These are phyloP conservation scores for Cryptus viduatorius DNA, from an alignment of 2,888 invertebrate genomes.

Conservation along the genomic window DNA sequence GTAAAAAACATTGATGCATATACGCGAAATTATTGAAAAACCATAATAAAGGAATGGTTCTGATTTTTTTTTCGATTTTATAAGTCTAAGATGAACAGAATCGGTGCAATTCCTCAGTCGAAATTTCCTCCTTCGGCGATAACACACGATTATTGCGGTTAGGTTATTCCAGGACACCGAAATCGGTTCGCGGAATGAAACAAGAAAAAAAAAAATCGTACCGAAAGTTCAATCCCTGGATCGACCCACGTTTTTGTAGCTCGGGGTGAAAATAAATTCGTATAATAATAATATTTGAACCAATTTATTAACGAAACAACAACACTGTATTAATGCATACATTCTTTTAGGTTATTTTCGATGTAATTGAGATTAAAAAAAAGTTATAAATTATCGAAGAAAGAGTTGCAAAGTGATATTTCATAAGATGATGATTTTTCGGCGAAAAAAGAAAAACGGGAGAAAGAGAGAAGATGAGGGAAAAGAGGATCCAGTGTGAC, in stretches of 20 bases:
- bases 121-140: too few relatives aligned
- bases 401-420: background rate
- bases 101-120: background rate
- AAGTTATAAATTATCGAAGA: background rate
- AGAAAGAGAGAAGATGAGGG: background rate
- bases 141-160: too few relatives aligned
- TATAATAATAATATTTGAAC: too few relatives aligned
- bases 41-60: background rate
- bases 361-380: background rate
- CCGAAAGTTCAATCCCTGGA: too few relatives aligned
- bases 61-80: background rate
- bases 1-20: background rate
- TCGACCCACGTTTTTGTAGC: too few relatives aligned
- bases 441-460: background rate
- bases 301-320: too few relatives aligned
- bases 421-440: background rate
- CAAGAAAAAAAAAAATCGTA: too few relatives aligned
- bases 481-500: slow-evolving; percentile 20
- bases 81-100: background rate
- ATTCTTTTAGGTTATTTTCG: background rate
- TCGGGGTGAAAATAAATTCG: too few relatives aligned
- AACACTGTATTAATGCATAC: background rate
- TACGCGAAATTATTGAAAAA: background rate
- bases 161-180: too few relatives aligned
- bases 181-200: too few relatives aligned